phyloP scores from a whole-genome alignment of 2,113 vertebrate genomes.

The Leucopsar rothschildi region DNA sequence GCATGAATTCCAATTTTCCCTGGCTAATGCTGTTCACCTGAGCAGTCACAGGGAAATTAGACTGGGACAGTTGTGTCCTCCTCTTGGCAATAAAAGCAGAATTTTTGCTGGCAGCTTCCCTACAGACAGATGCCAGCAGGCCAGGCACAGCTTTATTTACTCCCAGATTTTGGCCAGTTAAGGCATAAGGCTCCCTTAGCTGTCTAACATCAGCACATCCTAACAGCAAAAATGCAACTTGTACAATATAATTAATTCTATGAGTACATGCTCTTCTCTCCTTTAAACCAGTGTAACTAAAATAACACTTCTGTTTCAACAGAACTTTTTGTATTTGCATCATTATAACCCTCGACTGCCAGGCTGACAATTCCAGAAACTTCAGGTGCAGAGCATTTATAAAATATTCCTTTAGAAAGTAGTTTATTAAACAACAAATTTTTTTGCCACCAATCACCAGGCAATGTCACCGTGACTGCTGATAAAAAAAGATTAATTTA shows the following conservation, averaged over 20 bases:
- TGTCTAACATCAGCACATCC: background rate
- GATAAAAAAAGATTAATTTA: constrained; percentile 40
- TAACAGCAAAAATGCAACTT: background rate
- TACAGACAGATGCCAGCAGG: background rate
- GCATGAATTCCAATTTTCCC: background rate
- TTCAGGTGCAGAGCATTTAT: background rate
- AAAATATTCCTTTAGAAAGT: background rate
- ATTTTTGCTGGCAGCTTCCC: background rate
- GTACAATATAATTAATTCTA: background rate
- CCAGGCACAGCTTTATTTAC: background rate
- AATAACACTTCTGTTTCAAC: background rate
- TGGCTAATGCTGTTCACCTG: background rate
- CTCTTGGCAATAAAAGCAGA: background rate
- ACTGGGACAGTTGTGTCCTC: background rate
- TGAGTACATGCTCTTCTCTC: background rate
- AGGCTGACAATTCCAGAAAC: background rate
- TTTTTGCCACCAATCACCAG: background rate
- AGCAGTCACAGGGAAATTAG: background rate
- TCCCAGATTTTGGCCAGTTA: background rate
- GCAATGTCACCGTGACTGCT: constrained; percentile 1
- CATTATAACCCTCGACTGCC: background rate
- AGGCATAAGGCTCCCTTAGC: background rate
- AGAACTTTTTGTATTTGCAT: background rate
- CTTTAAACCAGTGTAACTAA: background rate
- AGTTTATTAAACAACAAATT: constrained; percentile 15